Percentiles rank a stretch among this genome's conserved stretches.
Evolutionary conservation across 2,113 vertebrate species (phyloP).

Genomic region (Trematocara macrostoma): DNA sequence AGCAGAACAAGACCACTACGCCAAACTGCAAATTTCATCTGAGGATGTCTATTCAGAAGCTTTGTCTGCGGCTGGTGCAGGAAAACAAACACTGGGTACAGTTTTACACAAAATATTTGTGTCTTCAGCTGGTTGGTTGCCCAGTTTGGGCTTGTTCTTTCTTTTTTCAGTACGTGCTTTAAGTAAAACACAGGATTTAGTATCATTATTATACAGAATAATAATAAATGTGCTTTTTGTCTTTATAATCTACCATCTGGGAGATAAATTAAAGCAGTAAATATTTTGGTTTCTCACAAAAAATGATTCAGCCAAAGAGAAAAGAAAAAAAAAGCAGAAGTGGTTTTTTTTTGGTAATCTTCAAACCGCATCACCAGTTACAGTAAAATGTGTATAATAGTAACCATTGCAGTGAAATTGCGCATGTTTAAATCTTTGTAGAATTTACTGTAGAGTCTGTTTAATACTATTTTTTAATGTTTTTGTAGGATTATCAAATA

Average conservation of each 20-base stretch:
- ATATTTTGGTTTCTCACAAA: not conserved
- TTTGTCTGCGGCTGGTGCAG: fast-evolving
- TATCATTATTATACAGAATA: not conserved
- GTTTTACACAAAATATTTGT: not conserved
- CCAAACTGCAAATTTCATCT: not conserved
- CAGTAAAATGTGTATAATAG: not conserved
- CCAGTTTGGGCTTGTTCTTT: not conserved
- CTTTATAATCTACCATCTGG: not conserved
- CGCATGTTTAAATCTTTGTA: not conserved
- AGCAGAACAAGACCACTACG: conserved; percentile 21
- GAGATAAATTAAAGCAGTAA: not conserved
- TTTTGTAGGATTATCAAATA: not conserved
- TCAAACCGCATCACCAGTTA: not conserved
- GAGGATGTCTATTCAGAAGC: conserved; percentile 56
- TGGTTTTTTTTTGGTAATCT: fast-evolving
- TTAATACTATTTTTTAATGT: not conserved
- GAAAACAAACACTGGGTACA: conserved; percentile 22
- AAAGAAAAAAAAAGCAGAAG: not conserved
- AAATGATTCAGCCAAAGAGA: not conserved
- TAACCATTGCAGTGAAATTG: not conserved
- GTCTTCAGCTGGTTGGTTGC: not conserved
- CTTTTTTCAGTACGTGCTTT: not conserved
- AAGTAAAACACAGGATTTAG: not conserved
- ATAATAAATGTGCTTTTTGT: not conserved
- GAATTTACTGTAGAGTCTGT: not conserved